phyloP scores from a whole-genome alignment of 2,888 invertebrate species.

The Tiliacea citrago region DNA sequence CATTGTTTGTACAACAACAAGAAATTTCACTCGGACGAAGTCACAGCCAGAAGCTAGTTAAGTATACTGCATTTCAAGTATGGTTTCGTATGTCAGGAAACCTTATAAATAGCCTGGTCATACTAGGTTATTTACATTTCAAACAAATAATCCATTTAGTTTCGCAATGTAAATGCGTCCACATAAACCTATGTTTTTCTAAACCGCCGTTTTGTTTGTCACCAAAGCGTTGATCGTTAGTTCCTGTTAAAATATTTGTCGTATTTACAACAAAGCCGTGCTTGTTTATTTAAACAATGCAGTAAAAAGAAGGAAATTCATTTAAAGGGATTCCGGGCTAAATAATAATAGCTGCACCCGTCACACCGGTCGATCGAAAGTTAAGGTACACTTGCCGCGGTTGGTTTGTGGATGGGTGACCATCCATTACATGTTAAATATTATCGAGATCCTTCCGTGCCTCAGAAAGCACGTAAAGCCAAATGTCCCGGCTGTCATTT shows the following conservation, averaged over 20 bases:
- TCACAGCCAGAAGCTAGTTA: too few species aligned
- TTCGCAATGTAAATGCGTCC: constrained; percentile 3
- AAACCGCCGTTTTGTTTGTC: constrained; percentile 29
- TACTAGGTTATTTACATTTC: constrained; percentile 14
- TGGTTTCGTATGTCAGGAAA: background rate
- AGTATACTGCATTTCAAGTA: too few species aligned
- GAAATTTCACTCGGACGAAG: too few species aligned
- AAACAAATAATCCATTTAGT: constrained; percentile 21
- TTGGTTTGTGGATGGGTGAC: too few species aligned
- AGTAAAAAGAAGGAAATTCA: too few species aligned
- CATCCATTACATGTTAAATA: background rate
- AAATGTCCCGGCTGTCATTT: background rate
- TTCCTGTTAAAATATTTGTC: constrained; percentile 27
- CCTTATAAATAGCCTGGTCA: background rate
- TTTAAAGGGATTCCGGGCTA: too few species aligned
- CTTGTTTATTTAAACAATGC: background rate
- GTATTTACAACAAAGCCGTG: constrained; percentile 4
- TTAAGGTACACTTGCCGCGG: too few species aligned
- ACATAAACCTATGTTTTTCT: constrained; percentile 23
- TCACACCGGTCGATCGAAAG: too few species aligned
- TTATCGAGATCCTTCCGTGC: background rate
- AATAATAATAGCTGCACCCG: too few species aligned
- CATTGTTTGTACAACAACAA: too few species aligned
- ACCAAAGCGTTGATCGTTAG: constrained; percentile 1
- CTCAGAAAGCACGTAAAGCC: background rate